Evolutionary conservation across 2,888 invertebrate species (phyloP), one percentile per base, ranked within the genome.

Genomic region (Spatulosminthurus flaviceps): DNA sequence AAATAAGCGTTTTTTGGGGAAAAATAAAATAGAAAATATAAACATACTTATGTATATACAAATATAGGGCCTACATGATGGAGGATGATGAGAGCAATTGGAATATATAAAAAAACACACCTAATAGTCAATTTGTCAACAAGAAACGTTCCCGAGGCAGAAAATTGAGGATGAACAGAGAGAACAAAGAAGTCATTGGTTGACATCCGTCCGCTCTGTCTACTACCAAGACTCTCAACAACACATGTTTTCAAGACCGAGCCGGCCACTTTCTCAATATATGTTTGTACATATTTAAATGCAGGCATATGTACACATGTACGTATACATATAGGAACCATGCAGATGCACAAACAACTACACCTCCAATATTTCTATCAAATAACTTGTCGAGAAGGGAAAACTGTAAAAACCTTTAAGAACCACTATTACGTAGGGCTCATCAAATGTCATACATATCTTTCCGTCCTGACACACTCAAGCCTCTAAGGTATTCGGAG

Each of bases 141-240:
- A 74, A 74, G 74, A 74, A 61, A 74, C 64, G 74, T 74, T 66
- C 67, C 64, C 76, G 76, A 76, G 76, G 67, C 76, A 64, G 77
- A 77, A 77, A 43, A 69, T 70, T 69, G 69, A 77, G 70, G 70
- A 70, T 67, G 77, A 42, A 73, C 73, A 77, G 77, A 67, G 69
- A 67, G 77, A 77, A 77, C 70, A 77, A 77, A 77, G 70, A 77
- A 77, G 67, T 69, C 64, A 60, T 69, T 60, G 34, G 69, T 43
- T 77, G 77, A 77, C 77, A 77, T 77, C 77, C 77, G 77, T 77
- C 70, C 77, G 51, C 77, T 77, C 70, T 61, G n/a, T 64, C 64
- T 64, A 24, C n/a, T n/a, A n/a, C n/a, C n/a, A 64, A 60, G 24
- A 77, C 51, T 70, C n/a, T n/a, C n/a, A n/a, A 69, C 66, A 66